phyloP scores from a whole-genome alignment of 2,888 invertebrate species.

The Hoplodrina ambigua region DNA sequence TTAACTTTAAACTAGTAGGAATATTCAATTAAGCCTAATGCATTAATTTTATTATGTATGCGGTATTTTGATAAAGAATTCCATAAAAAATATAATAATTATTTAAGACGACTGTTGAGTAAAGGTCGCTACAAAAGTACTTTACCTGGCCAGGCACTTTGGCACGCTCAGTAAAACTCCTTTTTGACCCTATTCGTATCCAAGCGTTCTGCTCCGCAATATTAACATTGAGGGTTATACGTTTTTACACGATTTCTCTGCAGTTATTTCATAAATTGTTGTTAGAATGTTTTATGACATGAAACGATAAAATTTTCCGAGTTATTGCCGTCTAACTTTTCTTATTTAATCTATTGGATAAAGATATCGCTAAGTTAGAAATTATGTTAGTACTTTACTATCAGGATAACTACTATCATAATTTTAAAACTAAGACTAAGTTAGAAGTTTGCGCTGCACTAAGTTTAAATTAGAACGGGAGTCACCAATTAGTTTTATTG shows the following conservation, averaged over 20 bases:
- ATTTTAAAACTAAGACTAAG: conserved; percentile 14
- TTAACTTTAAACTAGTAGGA: too few relatives aligned
- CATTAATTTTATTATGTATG: too few relatives aligned
- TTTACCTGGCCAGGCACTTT: conserved; percentile 56
- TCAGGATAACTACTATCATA: conserved; percentile 22
- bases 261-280: conserved; percentile 12
- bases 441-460: conserved; percentile 4
- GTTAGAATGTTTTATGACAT: conserved; percentile 17
- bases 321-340: neutral
- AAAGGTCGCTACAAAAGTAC: conserved; percentile 36
- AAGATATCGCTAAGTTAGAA: conserved; percentile 30
- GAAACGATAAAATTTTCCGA: neutral
- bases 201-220: conserved; percentile 45
- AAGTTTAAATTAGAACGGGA: conserved; percentile 4
- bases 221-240: conserved; percentile 16
- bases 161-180: conserved; percentile 59
- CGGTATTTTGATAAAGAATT: neutral
- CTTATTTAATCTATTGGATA: neutral
- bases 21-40: too few relatives aligned
- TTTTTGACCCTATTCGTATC: conserved; percentile 66
- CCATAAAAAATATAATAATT: conserved; percentile 24
- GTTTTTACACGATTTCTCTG: conserved; percentile 25
- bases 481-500: too few relatives aligned
- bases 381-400: conserved; percentile 31
- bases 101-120: conserved; percentile 25